A percentile compares a stretch with the other conserved stretches of the same genome.
Evolutionary conservation across 2,888 invertebrate genomes (phyloP).

Genomic region (Cephus spinipes): DNA sequence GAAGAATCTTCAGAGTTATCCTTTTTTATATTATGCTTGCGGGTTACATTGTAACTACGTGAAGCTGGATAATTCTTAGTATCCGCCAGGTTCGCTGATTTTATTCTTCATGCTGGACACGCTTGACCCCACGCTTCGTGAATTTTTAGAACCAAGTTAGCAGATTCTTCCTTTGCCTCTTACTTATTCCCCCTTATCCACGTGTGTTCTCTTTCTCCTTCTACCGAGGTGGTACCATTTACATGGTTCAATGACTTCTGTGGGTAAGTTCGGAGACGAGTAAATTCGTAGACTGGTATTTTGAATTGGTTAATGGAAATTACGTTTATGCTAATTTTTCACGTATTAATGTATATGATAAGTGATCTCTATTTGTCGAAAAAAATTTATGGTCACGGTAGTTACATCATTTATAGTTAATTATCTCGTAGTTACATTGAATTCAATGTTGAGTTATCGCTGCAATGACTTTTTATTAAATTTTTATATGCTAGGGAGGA

Average conservation of each 20-base stretch:
- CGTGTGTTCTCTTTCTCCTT: background rate
- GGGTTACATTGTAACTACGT: background rate
- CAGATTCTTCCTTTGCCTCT: slow-evolving; percentile 22
- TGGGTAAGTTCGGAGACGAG: background rate
- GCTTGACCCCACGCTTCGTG: slow-evolving; percentile 46
- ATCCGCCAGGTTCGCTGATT: background rate
- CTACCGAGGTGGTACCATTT: background rate
- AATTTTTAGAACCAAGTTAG: slow-evolving; percentile 41
- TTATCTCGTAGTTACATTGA: background rate
- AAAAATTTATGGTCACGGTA: background rate
- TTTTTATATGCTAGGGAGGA: background rate
- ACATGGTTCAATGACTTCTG: background rate
- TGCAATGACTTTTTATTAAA: background rate
- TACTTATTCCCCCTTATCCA: background rate
- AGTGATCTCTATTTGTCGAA: background rate
- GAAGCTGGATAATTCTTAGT: background rate
- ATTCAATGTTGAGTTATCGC: background rate
- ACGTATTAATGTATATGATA: no score
- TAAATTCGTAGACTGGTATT: background rate
- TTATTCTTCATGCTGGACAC: slow-evolving; percentile 38
- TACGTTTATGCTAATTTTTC: no score
- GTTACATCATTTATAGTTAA: background rate
- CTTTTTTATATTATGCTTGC: background rate
- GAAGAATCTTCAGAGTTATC: background rate
- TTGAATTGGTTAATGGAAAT: no score